Percentiles rank a stretch among this genome's conserved stretches.
Evolutionary conservation across 1,140 invertebrate genomes (phyloP).

Genomic region (Lineus longissimus): DNA sequence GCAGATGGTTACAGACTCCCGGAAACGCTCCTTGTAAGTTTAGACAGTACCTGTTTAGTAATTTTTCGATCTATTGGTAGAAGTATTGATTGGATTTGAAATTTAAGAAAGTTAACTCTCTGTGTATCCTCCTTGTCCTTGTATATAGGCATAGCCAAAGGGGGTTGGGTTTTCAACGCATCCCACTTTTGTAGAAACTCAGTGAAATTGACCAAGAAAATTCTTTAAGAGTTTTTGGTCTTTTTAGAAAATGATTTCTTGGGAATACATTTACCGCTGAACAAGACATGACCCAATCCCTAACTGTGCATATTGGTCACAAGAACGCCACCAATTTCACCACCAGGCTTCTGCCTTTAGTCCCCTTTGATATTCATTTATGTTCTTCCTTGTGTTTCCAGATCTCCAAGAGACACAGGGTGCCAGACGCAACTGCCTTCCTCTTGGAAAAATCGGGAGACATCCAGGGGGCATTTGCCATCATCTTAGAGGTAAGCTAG

Average conservation of each 20-base stretch:
- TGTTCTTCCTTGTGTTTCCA: slow-evolving; percentile 20
- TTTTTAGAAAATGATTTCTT: too few relatives aligned
- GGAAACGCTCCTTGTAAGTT: slow-evolving; percentile 50
- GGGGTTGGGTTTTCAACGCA: too few relatives aligned
- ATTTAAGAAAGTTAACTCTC: not conserved
- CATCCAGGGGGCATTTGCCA: slow-evolving; percentile 56
- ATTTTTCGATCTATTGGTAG: not conserved
- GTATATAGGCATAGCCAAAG: too few relatives aligned
- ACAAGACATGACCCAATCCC: too few relatives aligned
- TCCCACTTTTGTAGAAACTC: too few relatives aligned
- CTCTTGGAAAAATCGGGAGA: slow-evolving; percentile 60
- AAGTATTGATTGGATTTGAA: slow-evolving; percentile 22
- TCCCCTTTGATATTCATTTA: too few relatives aligned
- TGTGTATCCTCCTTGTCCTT: not conserved
- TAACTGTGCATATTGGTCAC: too few relatives aligned
- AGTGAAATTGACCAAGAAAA: too few relatives aligned
- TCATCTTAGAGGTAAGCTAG: slow-evolving; percentile 44
- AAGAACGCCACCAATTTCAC: too few relatives aligned
- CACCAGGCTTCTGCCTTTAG: not conserved
- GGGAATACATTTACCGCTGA: too few relatives aligned
- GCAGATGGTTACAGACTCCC: slow-evolving; percentile 55
- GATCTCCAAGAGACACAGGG: slow-evolving; percentile 48
- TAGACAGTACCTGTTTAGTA: not conserved
- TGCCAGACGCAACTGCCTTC: slow-evolving; percentile 57
- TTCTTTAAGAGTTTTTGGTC: too few relatives aligned